Evolutionary conservation across 2,888 invertebrate genomes (phyloP).

Genomic region (Ethmia dodecea): DNA sequence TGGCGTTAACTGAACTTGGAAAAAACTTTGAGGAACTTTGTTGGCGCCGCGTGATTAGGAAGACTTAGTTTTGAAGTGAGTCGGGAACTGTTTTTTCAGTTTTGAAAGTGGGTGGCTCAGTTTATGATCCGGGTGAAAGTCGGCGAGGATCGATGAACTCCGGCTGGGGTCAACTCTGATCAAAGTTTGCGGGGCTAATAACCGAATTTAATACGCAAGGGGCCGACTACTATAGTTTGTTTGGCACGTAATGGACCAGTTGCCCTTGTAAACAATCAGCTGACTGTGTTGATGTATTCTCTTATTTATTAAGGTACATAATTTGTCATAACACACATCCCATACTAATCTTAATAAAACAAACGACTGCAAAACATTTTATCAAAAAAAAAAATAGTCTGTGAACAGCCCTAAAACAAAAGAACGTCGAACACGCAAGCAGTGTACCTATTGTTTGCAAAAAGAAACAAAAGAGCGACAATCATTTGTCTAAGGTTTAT

Average conservation of each 20-base stretch:
- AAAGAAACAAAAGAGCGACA: slow-evolving; percentile 26
- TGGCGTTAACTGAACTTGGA: slow-evolving; percentile 73
- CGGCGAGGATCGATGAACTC: slow-evolving; percentile 64
- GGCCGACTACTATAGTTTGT: slow-evolving; percentile 30
- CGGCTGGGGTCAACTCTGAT: slow-evolving; percentile 69
- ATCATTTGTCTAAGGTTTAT: slow-evolving; percentile 23
- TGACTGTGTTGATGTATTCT: no score
- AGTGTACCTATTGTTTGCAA: slow-evolving; percentile 9
- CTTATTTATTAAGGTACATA: no score
- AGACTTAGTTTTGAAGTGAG: slow-evolving; percentile 76
- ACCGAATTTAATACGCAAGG: slow-evolving; percentile 66
- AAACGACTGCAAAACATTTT: no score
- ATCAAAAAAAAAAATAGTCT: background rate
- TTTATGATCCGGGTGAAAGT: slow-evolving; percentile 77
- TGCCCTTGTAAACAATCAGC: slow-evolving; percentile 15
- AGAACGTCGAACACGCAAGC: slow-evolving; percentile 4
- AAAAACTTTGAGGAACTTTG: slow-evolving; percentile 70
- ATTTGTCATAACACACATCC: no score
- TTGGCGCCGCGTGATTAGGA: slow-evolving; percentile 75
- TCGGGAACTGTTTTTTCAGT: slow-evolving; percentile 73
- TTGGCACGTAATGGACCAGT: no score
- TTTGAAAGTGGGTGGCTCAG: slow-evolving; percentile 76
- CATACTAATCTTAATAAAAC: no score
- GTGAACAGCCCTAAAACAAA: slow-evolving; percentile 6
- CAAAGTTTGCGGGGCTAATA: slow-evolving; percentile 72